Conservation (phyloP, 1,140 invertebrate genomes). For the Drosophila pachea region DNA sequence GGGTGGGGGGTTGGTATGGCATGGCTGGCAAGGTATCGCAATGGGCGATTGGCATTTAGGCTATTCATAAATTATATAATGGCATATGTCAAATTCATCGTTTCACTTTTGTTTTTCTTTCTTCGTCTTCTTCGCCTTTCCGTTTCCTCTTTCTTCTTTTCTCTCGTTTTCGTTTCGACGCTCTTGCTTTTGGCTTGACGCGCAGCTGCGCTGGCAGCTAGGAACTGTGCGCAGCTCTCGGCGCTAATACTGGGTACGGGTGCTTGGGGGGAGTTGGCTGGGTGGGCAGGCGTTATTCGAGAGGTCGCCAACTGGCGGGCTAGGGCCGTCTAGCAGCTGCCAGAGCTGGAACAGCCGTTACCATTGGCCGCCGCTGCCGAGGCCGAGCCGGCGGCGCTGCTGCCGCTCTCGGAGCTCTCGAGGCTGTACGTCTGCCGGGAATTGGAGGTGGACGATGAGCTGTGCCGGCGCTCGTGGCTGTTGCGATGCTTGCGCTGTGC, state of each 20-base stretch:
- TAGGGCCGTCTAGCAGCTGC: background rate
- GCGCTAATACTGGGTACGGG: constrained; percentile 38
- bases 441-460: constrained; percentile 3
- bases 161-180: background rate
- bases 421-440: constrained; percentile 22
- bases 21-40: background rate
- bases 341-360: background rate
- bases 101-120: constrained; percentile 8
- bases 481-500: constrained; percentile 30
- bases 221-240: constrained; percentile 24
- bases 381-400: background rate
- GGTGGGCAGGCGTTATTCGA: background rate
- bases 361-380: background rate
- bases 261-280: background rate
- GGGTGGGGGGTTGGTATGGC: background rate
- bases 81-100: constrained; percentile 70
- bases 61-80: constrained; percentile 57
- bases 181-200: constrained; percentile 14
- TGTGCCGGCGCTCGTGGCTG: constrained; percentile 25
- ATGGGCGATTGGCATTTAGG: no score
- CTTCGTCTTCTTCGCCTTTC: no score
- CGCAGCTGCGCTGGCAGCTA: constrained; percentile 13
- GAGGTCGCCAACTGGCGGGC: background rate
- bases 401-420: constrained; percentile 23
- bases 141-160: constrained; percentile 3